Conservation (phyloP, 1,140 invertebrate species). For the Neelides sp. region DNA sequence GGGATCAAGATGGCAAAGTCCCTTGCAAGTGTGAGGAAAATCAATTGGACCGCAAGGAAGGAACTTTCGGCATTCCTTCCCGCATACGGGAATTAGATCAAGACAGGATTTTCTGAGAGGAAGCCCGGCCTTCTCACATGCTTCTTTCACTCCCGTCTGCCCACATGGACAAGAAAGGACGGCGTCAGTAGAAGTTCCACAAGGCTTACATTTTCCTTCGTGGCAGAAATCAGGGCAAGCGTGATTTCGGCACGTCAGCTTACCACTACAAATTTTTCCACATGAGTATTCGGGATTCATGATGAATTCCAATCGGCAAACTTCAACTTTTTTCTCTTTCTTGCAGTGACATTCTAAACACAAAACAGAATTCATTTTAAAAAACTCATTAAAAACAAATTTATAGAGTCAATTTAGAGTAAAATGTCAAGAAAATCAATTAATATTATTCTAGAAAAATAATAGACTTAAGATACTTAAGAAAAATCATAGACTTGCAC, state of each 20-base stretch:
- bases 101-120: slow-evolving; percentile 49
- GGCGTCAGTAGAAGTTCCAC: slow-evolving; percentile 47
- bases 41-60: slow-evolving; percentile 66
- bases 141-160: slow-evolving; percentile 44
- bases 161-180: slow-evolving; percentile 75
- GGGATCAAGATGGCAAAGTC: slow-evolving; percentile 61
- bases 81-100: slow-evolving; percentile 76
- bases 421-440: too few species aligned
- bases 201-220: slow-evolving; percentile 40
- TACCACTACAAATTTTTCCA: slow-evolving; percentile 51
- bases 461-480: too few species aligned
- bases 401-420: too few species aligned
- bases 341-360: slow-evolving; percentile 52
- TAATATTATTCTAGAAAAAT: too few species aligned
- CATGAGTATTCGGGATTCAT: slow-evolving; percentile 43
- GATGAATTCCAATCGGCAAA: slow-evolving; percentile 40
- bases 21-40: slow-evolving; percentile 56
- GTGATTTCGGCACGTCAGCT: slow-evolving; percentile 62
- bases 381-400: too few species aligned
- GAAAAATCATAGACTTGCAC: too few species aligned
- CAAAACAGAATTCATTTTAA: slow-evolving; percentile 29
- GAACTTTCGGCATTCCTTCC: slow-evolving; percentile 59
- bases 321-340: slow-evolving; percentile 40
- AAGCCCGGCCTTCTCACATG: slow-evolving; percentile 30
- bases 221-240: slow-evolving; percentile 61